A percentile compares a stretch with the other conserved stretches of the same genome.
Evolutionary conservation across 2,113 vertebrate species (phyloP).

Genomic region (Leucosticte australis): DNA sequence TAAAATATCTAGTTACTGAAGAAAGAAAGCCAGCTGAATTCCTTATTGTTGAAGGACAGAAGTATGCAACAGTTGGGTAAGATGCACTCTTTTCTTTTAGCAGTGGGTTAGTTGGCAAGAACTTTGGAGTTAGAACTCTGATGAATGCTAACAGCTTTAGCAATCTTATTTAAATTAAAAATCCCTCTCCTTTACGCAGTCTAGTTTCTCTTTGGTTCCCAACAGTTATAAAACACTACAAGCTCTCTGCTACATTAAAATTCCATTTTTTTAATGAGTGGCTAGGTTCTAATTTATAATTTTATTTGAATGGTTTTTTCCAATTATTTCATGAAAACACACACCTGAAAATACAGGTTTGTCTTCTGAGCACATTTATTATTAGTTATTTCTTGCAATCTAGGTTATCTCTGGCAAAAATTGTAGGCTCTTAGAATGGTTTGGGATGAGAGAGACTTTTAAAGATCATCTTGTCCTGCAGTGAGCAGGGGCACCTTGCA

Average conservation of each 20-base stretch:
- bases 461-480: background rate
- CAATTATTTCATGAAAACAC: background rate
- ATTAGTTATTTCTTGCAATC: background rate
- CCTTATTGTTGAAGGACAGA: slow-evolving; percentile 88
- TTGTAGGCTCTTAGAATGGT: background rate
- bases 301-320: background rate
- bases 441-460: background rate
- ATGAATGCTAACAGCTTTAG: slow-evolving; percentile 2
- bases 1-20: slow-evolving; percentile 75
- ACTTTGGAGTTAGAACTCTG: background rate
- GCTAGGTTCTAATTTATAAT: background rate
- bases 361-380: background rate
- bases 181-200: background rate
- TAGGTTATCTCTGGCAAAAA: background rate
- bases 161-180: background rate
- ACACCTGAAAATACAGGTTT: background rate
- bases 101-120: background rate
- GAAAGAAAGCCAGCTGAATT: slow-evolving; percentile 90
- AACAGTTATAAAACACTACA: background rate
- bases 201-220: background rate
- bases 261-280: background rate
- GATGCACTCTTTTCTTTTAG: slow-evolving; percentile 22
- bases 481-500: background rate
- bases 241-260: background rate
- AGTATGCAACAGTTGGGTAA: slow-evolving; percentile 95